These are phyloP conservation scores for Apodemia hepburni DNA, from an alignment of 2,888 invertebrate genomes.

Conservation along the genomic window DNA sequence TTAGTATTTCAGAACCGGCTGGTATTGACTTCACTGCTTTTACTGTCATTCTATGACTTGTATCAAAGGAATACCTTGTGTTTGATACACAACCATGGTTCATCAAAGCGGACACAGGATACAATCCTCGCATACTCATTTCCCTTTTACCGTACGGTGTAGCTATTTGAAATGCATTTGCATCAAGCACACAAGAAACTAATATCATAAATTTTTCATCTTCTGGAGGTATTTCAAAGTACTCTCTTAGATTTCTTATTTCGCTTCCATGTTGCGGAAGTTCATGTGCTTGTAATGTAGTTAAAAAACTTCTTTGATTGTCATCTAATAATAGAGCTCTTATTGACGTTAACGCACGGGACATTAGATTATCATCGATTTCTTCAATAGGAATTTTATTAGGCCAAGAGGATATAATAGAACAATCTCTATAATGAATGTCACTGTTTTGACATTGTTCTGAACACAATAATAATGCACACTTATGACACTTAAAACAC, in stretches of 20 bases:
- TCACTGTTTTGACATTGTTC: slow-evolving; percentile 80
- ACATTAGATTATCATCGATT: slow-evolving; percentile 53
- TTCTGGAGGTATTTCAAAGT: slow-evolving; percentile 70
- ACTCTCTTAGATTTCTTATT: slow-evolving; percentile 74
- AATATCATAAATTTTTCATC: slow-evolving; percentile 80
- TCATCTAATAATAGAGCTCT: slow-evolving; percentile 59
- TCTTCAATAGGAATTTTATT: slow-evolving; percentile 69
- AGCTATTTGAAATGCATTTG: slow-evolving; percentile 84
- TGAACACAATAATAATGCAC: slow-evolving; percentile 86
- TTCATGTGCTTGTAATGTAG: slow-evolving; percentile 73
- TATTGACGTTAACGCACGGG: slow-evolving; percentile 60
- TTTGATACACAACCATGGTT: slow-evolving; percentile 87
- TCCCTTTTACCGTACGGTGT: slow-evolving; percentile 63
- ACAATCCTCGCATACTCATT: slow-evolving; percentile 81
- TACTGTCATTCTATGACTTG: slow-evolving; percentile 78
- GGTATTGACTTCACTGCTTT: slow-evolving; percentile 80
- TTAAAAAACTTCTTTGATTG: slow-evolving; percentile 72
- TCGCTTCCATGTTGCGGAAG: slow-evolving; percentile 78
- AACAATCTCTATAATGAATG: slow-evolving; percentile 83
- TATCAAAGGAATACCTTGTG: slow-evolving; percentile 81
- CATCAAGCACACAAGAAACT: slow-evolving; percentile 82
- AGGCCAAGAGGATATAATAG: slow-evolving; percentile 78
- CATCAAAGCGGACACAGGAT: slow-evolving; percentile 83
- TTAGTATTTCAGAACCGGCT: slow-evolving; percentile 82
- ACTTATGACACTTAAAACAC: slow-evolving; percentile 79